phyloP scores from a whole-genome alignment of 2,888 invertebrate species.

The Brachynemurus nebulosus region DNA sequence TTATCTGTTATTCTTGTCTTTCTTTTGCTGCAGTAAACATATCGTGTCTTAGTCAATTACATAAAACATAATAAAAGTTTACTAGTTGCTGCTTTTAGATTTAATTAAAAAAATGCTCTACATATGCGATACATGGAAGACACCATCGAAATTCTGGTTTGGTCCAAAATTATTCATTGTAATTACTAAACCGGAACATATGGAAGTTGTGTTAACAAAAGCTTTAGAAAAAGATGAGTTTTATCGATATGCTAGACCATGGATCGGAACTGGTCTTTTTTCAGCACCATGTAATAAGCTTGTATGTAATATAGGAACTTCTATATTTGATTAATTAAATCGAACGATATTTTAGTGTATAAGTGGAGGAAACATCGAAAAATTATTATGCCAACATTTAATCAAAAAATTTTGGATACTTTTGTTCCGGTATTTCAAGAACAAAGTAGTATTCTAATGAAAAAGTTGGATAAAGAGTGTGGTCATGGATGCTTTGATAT shows the following conservation, averaged over 20 bases:
- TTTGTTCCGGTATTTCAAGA: conserved; percentile 46
- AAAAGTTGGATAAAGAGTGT: conserved; percentile 30
- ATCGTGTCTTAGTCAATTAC: no score
- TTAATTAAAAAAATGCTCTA: not conserved
- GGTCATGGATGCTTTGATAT: conserved; percentile 35
- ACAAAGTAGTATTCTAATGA: conserved; percentile 37
- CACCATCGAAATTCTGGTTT: conserved; percentile 1
- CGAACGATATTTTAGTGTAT: conserved; percentile 29
- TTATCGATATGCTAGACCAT: not conserved
- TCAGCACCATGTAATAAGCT: conserved; percentile 1
- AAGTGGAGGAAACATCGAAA: conserved; percentile 46
- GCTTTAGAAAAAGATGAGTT: not conserved
- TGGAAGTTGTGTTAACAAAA: conserved; percentile 4
- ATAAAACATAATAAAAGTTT: no score
- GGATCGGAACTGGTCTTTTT: conserved; percentile 3
- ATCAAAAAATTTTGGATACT: conserved; percentile 44
- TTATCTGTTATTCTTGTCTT: no score
- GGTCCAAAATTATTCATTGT: not conserved
- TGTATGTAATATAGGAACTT: not conserved
- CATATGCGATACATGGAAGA: not conserved
- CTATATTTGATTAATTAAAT: not conserved
- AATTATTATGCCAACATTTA: conserved; percentile 46
- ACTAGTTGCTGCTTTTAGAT: not conserved
- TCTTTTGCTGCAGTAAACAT: no score
- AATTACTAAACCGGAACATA: conserved; percentile 3